These are phyloP conservation scores for Melangyna quadrimaculata DNA, from an alignment of 2,888 invertebrate genomes.

Conservation along the genomic window DNA sequence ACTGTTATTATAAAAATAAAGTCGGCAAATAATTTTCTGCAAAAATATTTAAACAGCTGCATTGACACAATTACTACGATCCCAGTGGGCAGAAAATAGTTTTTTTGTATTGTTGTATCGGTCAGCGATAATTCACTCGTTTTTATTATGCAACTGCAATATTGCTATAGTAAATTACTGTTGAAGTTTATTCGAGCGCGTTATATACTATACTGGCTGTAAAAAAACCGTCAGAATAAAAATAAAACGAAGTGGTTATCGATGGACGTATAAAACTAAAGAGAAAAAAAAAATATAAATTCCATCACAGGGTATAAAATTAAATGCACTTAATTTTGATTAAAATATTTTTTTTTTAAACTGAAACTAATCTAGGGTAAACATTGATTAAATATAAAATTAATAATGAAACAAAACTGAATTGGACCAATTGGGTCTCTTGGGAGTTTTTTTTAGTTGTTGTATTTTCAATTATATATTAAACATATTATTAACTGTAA, in stretches of 20 bases:
- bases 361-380: constrained; percentile 13
- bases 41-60: constrained; percentile 55
- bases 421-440: constrained; percentile 47
- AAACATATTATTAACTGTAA: constrained; percentile 57
- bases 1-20: neutral
- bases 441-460: neutral
- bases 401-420: constrained; percentile 16
- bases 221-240: neutral
- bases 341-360: constrained; percentile 47
- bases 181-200: constrained; percentile 39
- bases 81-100: neutral
- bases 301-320: constrained; percentile 39
- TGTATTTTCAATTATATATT: constrained; percentile 63
- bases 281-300: neutral
- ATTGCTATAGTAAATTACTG: neutral
- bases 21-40: constrained; percentile 23
- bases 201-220: neutral
- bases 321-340: constrained; percentile 60
- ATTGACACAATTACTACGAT: constrained; percentile 42
- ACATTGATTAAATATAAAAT: constrained; percentile 21
- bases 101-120: constrained; percentile 32
- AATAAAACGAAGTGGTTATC: neutral
- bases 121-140: constrained; percentile 31
- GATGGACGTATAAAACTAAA: neutral
- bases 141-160: constrained; percentile 51